Evolutionary conservation across 2,797 vertebrate genomes (phyloP).

Genomic region (Lerista edwardsae): DNA sequence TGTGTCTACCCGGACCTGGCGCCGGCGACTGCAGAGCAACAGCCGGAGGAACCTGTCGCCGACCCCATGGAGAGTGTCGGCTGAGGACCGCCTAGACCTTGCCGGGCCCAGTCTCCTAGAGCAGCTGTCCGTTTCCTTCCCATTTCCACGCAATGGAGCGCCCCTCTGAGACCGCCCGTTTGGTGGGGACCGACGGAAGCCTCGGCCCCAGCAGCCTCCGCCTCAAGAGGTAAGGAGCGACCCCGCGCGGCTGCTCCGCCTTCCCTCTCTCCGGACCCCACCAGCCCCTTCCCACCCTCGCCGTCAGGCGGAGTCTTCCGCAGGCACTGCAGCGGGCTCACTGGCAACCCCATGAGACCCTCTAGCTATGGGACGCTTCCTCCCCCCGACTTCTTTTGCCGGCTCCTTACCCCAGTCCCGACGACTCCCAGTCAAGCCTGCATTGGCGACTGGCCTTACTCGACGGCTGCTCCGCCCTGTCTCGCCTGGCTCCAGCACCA

Average conservation of each 20-base stretch:
- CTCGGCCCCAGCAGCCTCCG: slow-evolving; percentile 59
- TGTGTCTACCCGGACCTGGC: neutral
- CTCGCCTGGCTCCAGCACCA: too few species aligned
- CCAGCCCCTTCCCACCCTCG: neutral
- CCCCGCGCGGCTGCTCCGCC: neutral
- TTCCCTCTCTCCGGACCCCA: too few species aligned
- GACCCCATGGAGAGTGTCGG: neutral
- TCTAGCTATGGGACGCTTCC: neutral
- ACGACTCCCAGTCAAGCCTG: neutral
- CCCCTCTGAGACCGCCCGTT: slow-evolving; percentile 25
- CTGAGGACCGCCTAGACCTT: neutral
- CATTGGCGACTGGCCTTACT: neutral
- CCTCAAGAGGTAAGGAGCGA: slow-evolving; percentile 71
- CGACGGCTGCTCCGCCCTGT: too few species aligned
- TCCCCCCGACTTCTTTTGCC: too few species aligned
- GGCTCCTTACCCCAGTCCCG: neutral
- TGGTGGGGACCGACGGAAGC: slow-evolving; percentile 38
- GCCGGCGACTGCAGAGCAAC: neutral
- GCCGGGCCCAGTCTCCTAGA: too few species aligned
- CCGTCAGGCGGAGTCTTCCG: neutral
- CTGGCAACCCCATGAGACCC: too few species aligned
- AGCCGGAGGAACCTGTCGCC: too few species aligned
- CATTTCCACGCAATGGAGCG: slow-evolving; percentile 41
- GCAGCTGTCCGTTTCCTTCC: neutral
- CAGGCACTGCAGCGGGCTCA: neutral